phyloP scores from a whole-genome alignment of 2,113 vertebrate genomes.

The Glaucomys volans region DNA sequence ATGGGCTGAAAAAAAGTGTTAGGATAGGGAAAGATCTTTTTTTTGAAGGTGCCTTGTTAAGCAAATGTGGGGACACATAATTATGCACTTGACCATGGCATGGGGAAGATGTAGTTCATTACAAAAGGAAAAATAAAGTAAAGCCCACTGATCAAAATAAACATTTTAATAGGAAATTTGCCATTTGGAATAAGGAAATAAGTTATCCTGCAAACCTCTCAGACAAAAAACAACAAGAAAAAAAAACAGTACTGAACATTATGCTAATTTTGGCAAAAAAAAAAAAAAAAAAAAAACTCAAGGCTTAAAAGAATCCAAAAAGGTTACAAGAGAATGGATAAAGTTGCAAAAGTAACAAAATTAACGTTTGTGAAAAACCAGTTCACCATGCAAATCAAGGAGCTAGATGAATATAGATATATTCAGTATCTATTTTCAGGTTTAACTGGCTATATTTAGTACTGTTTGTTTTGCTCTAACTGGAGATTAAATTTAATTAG shows the following conservation, averaged over 20 bases:
- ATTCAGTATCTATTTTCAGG: not conserved
- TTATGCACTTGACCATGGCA: not conserved
- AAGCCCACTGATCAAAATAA: constrained; percentile 30
- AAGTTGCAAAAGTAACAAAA: constrained; percentile 38
- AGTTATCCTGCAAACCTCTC: constrained; percentile 54
- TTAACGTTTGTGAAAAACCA: constrained; percentile 46
- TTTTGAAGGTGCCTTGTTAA: constrained; percentile 29
- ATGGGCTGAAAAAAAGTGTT: not conserved
- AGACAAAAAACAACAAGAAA: not conserved
- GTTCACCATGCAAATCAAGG: constrained; percentile 11
- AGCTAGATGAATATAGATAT: not conserved
- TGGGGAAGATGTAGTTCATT: not conserved
- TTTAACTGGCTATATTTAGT: constrained; percentile 61
- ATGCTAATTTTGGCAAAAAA: not conserved
- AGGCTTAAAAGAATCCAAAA: not conserved
- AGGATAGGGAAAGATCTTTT: not conserved
- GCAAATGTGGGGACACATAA: not conserved
- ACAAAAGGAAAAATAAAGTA: constrained; percentile 59
- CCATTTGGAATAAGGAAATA: constrained; percentile 39
- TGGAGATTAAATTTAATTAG: constrained; percentile 39
- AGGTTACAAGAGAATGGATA: constrained; percentile 1
- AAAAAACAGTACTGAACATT: not conserved
- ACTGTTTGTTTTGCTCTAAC: constrained; percentile 19
- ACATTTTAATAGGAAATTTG: constrained; percentile 13
- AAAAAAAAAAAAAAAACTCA: not conserved